These are phyloP conservation scores for Paramuricea clavata DNA, from an alignment of 92 coral and sea anemone species.

Conservation along the genomic window DNA sequence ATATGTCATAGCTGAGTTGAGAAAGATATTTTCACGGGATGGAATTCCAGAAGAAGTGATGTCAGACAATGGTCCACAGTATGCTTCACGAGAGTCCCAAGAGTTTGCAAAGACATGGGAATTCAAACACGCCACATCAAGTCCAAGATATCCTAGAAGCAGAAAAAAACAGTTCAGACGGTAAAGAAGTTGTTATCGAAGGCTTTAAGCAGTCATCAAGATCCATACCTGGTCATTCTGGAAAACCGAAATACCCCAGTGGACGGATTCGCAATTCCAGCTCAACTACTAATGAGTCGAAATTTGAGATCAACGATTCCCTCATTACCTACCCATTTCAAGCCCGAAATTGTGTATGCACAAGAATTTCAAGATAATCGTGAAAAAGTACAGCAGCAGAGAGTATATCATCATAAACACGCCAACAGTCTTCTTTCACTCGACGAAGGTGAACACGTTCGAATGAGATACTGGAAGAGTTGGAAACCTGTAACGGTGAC, in stretches of 20 bases:
- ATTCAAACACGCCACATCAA: conserved; percentile 52
- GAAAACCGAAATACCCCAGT: conserved; percentile 49
- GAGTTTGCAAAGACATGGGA: conserved; percentile 10
- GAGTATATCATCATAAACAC: conserved; percentile 58
- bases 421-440: conserved; percentile 55
- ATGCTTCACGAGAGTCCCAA: conserved; percentile 1
- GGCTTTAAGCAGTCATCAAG: conserved; percentile 24
- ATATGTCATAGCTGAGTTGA: conserved; percentile 4
- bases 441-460: conserved; percentile 8
- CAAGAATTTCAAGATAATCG: conserved; percentile 58
- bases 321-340: conserved; percentile 50
- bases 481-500: conserved; percentile 73
- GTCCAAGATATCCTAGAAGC: conserved; percentile 58
- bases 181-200: conserved; percentile 30
- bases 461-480: conserved; percentile 18
- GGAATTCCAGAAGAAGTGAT: conserved; percentile 20
- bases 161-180: conserved; percentile 52
- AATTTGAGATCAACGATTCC: conserved; percentile 59
- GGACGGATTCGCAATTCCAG: conserved; percentile 44
- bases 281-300: conserved; percentile 61
- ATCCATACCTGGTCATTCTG: conserved; percentile 53
- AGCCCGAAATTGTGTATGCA: conserved; percentile 43
- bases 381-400: conserved; percentile 34
- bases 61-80: conserved; percentile 22
- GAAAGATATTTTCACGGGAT: conserved; percentile 1